Percentiles rank a stretch among this genome's conserved stretches.
Evolutionary conservation across 2,888 invertebrate species (phyloP).

Genomic region (Villa cingulata): DNA sequence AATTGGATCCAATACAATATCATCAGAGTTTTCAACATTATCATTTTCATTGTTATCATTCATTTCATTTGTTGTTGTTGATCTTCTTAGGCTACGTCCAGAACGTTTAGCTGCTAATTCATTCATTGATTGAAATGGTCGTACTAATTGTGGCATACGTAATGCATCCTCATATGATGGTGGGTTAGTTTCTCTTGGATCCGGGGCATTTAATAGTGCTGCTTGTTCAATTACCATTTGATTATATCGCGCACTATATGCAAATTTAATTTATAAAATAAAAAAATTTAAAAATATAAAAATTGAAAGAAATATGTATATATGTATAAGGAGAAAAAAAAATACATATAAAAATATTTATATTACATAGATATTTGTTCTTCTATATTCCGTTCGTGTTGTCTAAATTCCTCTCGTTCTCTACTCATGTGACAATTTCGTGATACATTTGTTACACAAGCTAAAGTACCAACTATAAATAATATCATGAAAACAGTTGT

Average conservation of each 20-base stretch:
- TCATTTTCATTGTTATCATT: background rate
- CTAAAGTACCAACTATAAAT: too few relatives aligned
- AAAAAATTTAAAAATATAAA: background rate
- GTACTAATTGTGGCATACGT: slow-evolving; percentile 53
- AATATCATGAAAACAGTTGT: slow-evolving; percentile 19
- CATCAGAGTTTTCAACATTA: slow-evolving; percentile 18
- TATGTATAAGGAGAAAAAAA: background rate
- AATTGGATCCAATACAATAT: slow-evolving; percentile 23
- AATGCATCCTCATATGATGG: slow-evolving; percentile 68
- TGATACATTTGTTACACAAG: slow-evolving; percentile 20
- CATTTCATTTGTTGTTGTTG: slow-evolving; percentile 19
- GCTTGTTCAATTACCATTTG: slow-evolving; percentile 41
- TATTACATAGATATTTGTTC: slow-evolving; percentile 32
- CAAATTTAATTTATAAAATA: too few relatives aligned
- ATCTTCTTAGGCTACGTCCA: slow-evolving; percentile 28
- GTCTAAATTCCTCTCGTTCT: slow-evolving; percentile 30
- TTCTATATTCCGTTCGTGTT: slow-evolving; percentile 38
- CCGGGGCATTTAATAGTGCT: slow-evolving; percentile 47
- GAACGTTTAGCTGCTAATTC: slow-evolving; percentile 35
- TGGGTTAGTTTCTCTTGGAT: slow-evolving; percentile 55
- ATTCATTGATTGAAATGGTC: slow-evolving; percentile 43
- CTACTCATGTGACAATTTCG: slow-evolving; percentile 42
- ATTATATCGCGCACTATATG: slow-evolving; percentile 36
- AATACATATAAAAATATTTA: background rate
- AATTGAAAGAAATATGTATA: background rate